phyloP scores from a whole-genome alignment of 2,888 invertebrate genomes.

The Apotomis betuletana region DNA sequence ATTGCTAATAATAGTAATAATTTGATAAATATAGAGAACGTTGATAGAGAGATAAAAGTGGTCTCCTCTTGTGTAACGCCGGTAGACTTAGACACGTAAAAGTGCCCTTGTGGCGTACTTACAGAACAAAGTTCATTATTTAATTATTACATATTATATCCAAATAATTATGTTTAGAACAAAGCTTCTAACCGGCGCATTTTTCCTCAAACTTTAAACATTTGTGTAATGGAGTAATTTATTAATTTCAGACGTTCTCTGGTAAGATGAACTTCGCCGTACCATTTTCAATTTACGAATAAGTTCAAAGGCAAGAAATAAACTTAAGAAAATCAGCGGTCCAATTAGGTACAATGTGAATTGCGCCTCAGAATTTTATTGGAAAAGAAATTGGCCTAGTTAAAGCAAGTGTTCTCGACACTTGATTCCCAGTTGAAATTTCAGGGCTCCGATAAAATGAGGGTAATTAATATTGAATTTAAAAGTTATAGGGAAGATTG shows the following conservation, averaged over 20 bases:
- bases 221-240: not conserved
- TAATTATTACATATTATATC: too few relatives aligned
- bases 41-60: too few relatives aligned
- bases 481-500: too few relatives aligned
- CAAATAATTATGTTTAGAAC: not conserved
- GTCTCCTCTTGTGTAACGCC: too few relatives aligned
- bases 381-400: conserved; percentile 31
- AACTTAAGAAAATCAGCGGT: conserved; percentile 17
- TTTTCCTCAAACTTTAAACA: not conserved
- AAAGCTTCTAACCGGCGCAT: not conserved
- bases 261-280: not conserved
- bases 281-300: not conserved
- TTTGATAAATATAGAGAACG: too few relatives aligned
- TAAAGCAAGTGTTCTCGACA: conserved; percentile 32
- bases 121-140: too few relatives aligned
- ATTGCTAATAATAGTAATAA: too few relatives aligned
- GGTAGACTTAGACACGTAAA: too few relatives aligned
- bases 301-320: conserved; percentile 4
- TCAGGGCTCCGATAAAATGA: too few relatives aligned
- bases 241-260: not conserved
- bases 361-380: conserved; percentile 22
- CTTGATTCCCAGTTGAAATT: conserved; percentile 20
- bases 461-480: too few relatives aligned
- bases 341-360: conserved; percentile 31
- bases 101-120: too few relatives aligned